phyloP scores from a whole-genome alignment of 2,113 vertebrate species.

The Chiloscyllium plagiosum region DNA sequence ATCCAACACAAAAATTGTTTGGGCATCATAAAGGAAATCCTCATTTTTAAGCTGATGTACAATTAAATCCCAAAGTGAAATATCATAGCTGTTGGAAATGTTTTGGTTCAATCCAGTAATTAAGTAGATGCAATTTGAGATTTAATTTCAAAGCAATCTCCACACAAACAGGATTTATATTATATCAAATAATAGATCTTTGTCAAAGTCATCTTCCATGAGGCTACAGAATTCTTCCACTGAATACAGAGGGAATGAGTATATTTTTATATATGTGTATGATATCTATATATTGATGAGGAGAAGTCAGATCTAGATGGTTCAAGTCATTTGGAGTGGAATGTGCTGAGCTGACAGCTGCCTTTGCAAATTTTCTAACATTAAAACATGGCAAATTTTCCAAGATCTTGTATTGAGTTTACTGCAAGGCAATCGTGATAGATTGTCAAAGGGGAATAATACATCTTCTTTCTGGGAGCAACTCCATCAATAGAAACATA shows the following conservation, averaged over 20 bases:
- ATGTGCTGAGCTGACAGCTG: neutral
- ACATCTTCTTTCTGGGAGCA: neutral
- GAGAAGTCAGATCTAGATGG: neutral
- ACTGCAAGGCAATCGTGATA: neutral
- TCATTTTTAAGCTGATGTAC: neutral
- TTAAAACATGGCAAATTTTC: neutral
- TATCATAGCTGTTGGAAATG: neutral
- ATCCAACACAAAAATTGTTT: neutral
- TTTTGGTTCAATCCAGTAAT: neutral
- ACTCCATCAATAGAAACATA: neutral
- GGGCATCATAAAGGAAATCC: neutral
- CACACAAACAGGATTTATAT: neutral
- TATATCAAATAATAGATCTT: neutral
- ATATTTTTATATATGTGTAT: neutral
- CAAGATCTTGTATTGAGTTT: neutral
- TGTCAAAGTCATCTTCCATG: neutral
- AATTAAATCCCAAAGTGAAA: neutral
- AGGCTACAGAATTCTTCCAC: neutral
- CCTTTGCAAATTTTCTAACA: neutral
- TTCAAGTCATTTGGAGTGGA: neutral
- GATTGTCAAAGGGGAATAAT: neutral
- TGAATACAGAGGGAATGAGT: neutral
- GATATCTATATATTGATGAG: neutral
- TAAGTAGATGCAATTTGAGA: neutral
- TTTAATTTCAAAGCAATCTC: neutral